Percentiles rank a stretch among this genome's conserved stretches.
Evolutionary conservation across 1,140 invertebrate genomes (phyloP).

Genomic region (Pygmarrhopalites habei): DNA sequence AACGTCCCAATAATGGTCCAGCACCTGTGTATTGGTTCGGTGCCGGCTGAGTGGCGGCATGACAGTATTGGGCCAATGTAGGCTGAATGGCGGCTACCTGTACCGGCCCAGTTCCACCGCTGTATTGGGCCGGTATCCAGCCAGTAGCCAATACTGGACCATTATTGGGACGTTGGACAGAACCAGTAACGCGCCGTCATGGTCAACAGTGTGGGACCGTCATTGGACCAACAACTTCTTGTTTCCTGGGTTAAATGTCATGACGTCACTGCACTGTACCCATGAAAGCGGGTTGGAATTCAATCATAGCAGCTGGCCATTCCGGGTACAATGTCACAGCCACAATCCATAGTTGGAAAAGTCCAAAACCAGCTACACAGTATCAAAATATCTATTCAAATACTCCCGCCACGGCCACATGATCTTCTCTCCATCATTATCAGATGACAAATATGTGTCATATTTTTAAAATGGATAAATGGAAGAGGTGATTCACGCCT

Average conservation of each 20-base stretch:
- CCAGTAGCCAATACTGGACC: no score
- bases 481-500: no score
- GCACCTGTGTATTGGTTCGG: no score
- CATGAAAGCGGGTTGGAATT: constrained; percentile 19
- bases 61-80: no score
- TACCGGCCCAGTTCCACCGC: constrained; percentile 8
- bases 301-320: constrained; percentile 21
- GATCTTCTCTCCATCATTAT: no score
- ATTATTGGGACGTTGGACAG: no score
- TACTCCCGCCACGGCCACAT: no score
- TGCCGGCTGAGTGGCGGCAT: no score
- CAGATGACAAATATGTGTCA: no score
- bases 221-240: neutral
- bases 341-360: constrained; percentile 27
- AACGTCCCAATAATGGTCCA: no score
- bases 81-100: constrained; percentile 29
- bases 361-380: constrained; percentile 31
- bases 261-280: neutral
- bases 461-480: no score
- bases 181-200: neutral
- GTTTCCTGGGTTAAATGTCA: neutral
- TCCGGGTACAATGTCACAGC: constrained; percentile 20
- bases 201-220: neutral
- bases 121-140: constrained; percentile 4
- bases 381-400: no score